Conservation (phyloP, 2,888 invertebrate species). For the Eilema sororculum region DNA sequence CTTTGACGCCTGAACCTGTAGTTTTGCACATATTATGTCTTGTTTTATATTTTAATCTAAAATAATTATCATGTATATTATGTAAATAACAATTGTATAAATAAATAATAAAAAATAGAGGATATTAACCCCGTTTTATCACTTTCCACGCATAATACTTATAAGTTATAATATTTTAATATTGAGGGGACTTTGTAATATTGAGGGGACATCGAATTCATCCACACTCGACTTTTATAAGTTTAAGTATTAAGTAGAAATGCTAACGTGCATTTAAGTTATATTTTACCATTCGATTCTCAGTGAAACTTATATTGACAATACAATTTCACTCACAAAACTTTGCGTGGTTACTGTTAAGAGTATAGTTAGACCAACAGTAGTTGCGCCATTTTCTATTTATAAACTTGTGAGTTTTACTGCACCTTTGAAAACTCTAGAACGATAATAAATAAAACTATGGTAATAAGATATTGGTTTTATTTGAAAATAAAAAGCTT, state of each 20-base stretch:
- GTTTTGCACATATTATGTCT: too few relatives aligned
- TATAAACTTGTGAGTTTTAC: not conserved
- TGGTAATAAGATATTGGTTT: not conserved
- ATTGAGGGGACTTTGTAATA: too few relatives aligned
- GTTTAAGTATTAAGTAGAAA: not conserved
- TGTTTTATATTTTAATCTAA: too few relatives aligned
- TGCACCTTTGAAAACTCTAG: not conserved
- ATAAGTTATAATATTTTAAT: too few relatives aligned
- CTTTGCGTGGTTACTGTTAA: not conserved
- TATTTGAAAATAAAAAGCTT: not conserved
- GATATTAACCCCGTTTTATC: too few relatives aligned
- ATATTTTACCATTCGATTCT: not conserved
- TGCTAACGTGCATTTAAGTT: not conserved
- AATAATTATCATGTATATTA: too few relatives aligned
- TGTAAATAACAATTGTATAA: too few relatives aligned
- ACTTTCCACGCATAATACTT: too few relatives aligned
- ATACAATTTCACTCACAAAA: not conserved
- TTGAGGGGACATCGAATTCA: not conserved
- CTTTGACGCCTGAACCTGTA: too few relatives aligned
- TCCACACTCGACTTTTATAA: not conserved
- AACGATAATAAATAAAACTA: not conserved
- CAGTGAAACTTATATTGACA: not conserved
- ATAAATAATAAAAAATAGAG: too few relatives aligned
- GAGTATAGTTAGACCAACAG: not conserved
- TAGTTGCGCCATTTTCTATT: not conserved